Base-by-base conservation (phyloP, 2,113 vertebrate species). In the Stegastes partitus region DNA sequence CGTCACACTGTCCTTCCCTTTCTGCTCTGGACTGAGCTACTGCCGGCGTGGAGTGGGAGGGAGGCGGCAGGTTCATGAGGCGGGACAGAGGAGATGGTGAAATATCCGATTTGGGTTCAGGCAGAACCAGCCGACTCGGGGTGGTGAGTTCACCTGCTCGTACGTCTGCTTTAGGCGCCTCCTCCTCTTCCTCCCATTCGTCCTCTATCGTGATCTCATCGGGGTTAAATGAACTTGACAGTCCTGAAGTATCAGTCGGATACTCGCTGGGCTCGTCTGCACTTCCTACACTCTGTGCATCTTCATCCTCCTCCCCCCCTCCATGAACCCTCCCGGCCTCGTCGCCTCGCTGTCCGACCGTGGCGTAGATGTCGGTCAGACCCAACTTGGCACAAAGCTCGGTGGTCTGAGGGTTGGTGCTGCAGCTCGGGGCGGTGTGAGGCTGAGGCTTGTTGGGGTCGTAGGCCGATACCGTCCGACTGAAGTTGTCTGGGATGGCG, bases 121-220 rank as follows among this genome's bases (percentile, higher is more conserved):
- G 96, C 82, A 77, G 94, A 87, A 82, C 93, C 94, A 89, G 80
- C 69, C 77, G 85, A 39, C 92, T 90, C 14, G 93, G 80, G 4
- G 95, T 87, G 91, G 16, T 90, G 79, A 0, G 74, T 71, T 39
- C 84, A 90, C 53, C 65, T 10, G 91, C 70, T 86, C 89, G 77
- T 75, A 54, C 31, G 3, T 22, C 54, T 18, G 23, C 37, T n/a
- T 66, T 19, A 2, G 64, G 10, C n/a, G 2, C 23, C 92, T 94
- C 68, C 56, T 67, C 96, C n/a, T 95, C 96, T 0, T 95, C 96
- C 0, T 94, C 96, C 90, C 97, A 97, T 18, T 96, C 96, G 0
- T 98, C 97, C 68, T 98, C 98, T 67, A 99, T 93, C 57, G 96
- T 94, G 74, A 99, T 99, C 90, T 99, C 98, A 54, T 99, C 98